Conservation (phyloP, 2,888 invertebrate genomes). For the Acleris holmiana region DNA sequence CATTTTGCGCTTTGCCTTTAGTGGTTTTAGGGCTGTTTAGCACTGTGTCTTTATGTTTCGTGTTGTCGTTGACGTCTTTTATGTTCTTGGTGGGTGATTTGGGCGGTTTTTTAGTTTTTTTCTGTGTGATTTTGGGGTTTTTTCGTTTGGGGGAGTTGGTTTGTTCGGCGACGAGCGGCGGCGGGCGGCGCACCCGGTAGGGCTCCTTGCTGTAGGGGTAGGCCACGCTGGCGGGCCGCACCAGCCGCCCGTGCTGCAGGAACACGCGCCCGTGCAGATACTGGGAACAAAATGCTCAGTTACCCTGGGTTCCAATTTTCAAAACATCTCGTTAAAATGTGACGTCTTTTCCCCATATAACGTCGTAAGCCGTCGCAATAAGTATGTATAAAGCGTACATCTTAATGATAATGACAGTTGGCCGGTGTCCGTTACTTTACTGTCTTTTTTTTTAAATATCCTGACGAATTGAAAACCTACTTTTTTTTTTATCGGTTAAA, state of each 20-base stretch:
- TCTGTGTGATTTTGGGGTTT: conserved; percentile 62
- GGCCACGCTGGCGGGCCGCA: conserved; percentile 87
- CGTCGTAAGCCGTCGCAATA: too few species aligned
- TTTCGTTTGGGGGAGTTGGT: conserved; percentile 64
- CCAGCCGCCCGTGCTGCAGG: conserved; percentile 88
- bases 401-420: too few species aligned
- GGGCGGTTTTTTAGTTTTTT: conserved; percentile 66
- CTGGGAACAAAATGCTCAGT: conserved; percentile 70
- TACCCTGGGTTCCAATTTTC: too few species aligned
- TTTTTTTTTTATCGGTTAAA: too few species aligned
- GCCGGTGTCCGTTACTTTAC: too few species aligned
- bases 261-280: conserved; percentile 91
- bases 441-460: too few species aligned
- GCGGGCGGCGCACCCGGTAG: conserved; percentile 71
- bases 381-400: too few species aligned
- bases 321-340: too few species aligned
- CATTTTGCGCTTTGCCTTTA: conserved; percentile 45
- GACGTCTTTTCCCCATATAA: too few species aligned
- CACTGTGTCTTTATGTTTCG: conserved; percentile 62
- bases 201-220: conserved; percentile 77
- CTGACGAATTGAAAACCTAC: too few species aligned
- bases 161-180: conserved; percentile 63
- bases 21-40: conserved; percentile 59
- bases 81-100: conserved; percentile 73
- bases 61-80: conserved; percentile 76